Evolutionary conservation across 2,113 vertebrate genomes (phyloP), one percentile per base, ranked within the genome.

Genomic region (Lonchura striata): DNA sequence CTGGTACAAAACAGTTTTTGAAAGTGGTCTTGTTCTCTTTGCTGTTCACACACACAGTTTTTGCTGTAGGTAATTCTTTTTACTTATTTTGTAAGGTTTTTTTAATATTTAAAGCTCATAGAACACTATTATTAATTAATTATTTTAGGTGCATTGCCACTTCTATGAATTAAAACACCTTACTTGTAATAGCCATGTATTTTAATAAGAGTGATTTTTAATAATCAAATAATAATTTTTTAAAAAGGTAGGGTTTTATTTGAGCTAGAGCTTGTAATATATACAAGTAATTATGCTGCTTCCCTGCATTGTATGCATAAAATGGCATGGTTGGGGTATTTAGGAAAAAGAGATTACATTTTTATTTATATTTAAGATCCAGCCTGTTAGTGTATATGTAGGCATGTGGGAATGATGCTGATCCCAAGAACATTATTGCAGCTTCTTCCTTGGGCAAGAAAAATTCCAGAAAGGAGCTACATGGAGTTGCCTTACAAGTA

Each of bases 241-340:
- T 0, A 27, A 66, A 63, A 37, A 2, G 0, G 2, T 14, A 5
- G 1, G 2, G 2, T 20, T 94, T 86, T 78, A 16, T 79, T 84
- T 0, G 4, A 72, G 4, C 22, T 75, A 33, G 60, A 81, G 14
- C 42, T 92, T 71, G 16, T 66, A 21, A 39, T 77, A 56, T 11
- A 8, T 15, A 17, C 28, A 59, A 35, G 13, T 81, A 54, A 39
- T 78, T 86, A 57, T 77, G n/a, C 19, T 82, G 21, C 14, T 77
- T 79, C 30, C 20, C 21, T 90, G 27, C 24, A 41, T 13, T 46
- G 2, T 69, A 5, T 25, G 2, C 61, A 12, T 63, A 35, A 63
- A 82, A 59, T 35, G 14, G 4, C 12, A 44, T 59, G n/a, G 4
- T 19, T 74, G 56, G 6, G 6, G 8, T 2, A 7, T 56, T 47